These are phyloP conservation scores for Ericerus pela DNA, from an alignment of 1,140 invertebrate genomes.

Conservation along the genomic window DNA sequence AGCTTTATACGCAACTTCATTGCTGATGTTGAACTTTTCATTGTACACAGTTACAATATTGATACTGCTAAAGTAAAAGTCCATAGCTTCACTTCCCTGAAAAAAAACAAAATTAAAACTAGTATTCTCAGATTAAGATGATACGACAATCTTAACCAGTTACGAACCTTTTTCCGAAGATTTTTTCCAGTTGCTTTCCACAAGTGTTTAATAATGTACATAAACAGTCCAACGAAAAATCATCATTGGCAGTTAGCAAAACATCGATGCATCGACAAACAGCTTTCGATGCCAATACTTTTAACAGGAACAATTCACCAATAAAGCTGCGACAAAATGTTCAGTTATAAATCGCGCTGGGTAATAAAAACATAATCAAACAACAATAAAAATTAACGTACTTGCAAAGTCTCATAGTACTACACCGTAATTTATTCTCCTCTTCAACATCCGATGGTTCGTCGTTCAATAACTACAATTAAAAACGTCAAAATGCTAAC, in stretches of 20 bases:
- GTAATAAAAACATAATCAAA: too few relatives aligned
- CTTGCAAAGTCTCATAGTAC: background rate
- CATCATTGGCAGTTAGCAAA: conserved; percentile 1
- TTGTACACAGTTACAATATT: conserved; percentile 1
- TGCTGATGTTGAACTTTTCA: conserved; percentile 7
- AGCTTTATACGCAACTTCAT: conserved; percentile 6
- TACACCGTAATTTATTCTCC: background rate
- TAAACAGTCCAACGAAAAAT: conserved; percentile 1
- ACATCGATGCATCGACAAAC: conserved; percentile 2
- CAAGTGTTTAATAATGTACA: background rate
- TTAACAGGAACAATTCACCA: background rate
- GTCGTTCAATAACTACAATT: conserved; percentile 1
- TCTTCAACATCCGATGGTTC: conserved; percentile 2
- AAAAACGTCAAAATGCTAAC: too few relatives aligned
- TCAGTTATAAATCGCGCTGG: too few relatives aligned
- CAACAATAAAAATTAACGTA: background rate
- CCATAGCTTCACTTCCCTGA: conserved; percentile 5
- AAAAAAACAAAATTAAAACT: too few relatives aligned
- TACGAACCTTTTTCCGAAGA: background rate
- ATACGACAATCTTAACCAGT: background rate
- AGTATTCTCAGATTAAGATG: too few relatives aligned
- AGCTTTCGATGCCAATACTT: conserved; percentile 1
- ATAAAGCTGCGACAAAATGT: background rate
- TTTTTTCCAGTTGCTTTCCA: background rate
- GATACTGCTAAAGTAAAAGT: conserved; percentile 2